Evolutionary conservation across 2,113 vertebrate genomes (phyloP).

Genomic region (Bubo scandiacus): DNA sequence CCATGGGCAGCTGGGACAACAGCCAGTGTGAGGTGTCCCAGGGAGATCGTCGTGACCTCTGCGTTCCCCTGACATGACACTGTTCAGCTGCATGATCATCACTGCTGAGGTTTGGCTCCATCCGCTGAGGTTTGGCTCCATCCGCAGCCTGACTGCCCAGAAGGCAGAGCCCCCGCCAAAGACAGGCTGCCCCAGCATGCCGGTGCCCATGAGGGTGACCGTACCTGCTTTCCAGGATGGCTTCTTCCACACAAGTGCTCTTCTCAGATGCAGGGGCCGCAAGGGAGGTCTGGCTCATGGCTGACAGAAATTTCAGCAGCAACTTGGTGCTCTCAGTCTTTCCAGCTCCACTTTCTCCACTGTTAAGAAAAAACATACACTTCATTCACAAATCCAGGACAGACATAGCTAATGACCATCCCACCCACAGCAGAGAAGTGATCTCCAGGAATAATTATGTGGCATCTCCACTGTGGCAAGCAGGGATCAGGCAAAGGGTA

Average conservation of each 20-base stretch:
- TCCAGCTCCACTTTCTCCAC: slow-evolving; percentile 91
- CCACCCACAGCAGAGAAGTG: fast-evolving
- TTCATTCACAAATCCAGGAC: not conserved
- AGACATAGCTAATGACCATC: not conserved
- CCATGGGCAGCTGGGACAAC: not conserved
- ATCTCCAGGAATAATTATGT: not conserved
- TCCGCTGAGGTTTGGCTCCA: not conserved
- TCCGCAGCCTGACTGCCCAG: fast-evolving
- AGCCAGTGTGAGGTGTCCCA: fast-evolving
- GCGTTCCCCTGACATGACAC: not conserved
- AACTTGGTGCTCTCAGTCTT: slow-evolving; percentile 93
- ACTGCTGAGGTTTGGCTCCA: not conserved
- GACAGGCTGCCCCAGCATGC: not conserved
- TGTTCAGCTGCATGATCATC: not conserved
- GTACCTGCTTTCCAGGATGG: slow-evolving; percentile 91
- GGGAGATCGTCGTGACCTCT: fast-evolving
- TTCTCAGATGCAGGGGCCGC: slow-evolving; percentile 75
- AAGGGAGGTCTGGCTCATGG: slow-evolving; percentile 86
- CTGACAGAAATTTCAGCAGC: slow-evolving; percentile 88
- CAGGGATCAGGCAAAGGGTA: not conserved
- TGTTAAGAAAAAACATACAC: slow-evolving; percentile 31
- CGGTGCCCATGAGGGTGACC: fast-evolving
- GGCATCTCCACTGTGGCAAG: not conserved
- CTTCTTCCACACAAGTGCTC: slow-evolving; percentile 85
- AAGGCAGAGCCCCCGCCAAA: not conserved